Base-by-base conservation (phyloP, 2,888 invertebrate species). In the Gymnosoma rotundatum region DNA sequence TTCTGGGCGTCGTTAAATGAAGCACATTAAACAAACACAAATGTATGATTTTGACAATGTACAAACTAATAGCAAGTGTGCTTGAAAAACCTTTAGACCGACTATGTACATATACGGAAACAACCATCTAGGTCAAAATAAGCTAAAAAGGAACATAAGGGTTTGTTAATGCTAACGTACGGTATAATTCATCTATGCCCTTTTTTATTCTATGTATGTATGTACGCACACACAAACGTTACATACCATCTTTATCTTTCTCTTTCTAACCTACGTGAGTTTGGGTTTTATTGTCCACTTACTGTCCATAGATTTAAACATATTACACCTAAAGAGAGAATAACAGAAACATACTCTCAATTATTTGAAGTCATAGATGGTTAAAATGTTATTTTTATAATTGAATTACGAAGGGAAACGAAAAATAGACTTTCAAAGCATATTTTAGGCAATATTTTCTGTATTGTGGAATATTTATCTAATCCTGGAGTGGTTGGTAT, bases 241-340 rank as follows among this genome's bases (percentile, higher is more conserved):
- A 14, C 7, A 38, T 20, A 36, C 2, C 4, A 25, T 12, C 3
- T 70, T 60, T 70, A 10, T 32, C 32, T 32, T 52, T 73, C 52
- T 63, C 42, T 42, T 9, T 73, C 20, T 54, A 20, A 32, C 63
- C 12, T 18, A 16, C 38, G 1, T n/a, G 21, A 14, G 6, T 36
- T 63, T 52, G 52, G 14, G 14, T 18, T 54, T 21, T 63, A 25
- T n/a, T 73, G 63, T 63, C 73, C 73, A 52, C 52, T 63, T 54
- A 42, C 12, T 42, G 42, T 12, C 42, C 42, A 42, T 42, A 52
- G 5, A 73, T 42, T 52, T 42, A 42, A 16, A 63, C 36, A n/a
- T 10, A 32, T 32, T 32, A 32, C 21, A 21, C 25, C 18, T 12
- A 12, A 32, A 10, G 21, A n/a, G 18, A 58, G n/a, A 58, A 10